Evolutionary conservation across 2,797 vertebrate genomes (phyloP), one percentile per base, ranked within the genome.

Genomic region (Denticeps clupeoides): DNA sequence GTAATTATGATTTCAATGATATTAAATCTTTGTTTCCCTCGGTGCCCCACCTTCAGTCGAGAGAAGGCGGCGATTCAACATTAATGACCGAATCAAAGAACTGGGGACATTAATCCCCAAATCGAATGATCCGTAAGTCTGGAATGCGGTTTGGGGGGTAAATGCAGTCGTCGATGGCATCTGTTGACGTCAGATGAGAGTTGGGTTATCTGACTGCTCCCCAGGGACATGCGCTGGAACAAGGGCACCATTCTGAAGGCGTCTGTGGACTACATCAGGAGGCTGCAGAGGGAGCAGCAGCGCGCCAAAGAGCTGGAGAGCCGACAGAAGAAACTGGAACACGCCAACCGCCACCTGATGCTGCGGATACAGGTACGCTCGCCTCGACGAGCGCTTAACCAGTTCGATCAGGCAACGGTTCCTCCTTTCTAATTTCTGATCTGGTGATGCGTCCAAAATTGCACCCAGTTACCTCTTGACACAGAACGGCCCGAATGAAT

Each of bases 1-100:
- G 15, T 37, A 18, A 18, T 18, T 23, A 16, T 27, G 24, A n/a
- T 19, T 13, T 41, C 7, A 5, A 35, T 2, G 10, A n/a, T n/a
- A n/a, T n/a, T n/a, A n/a, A 13, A 50, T 8, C 5, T 56, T 47
- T 18, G 8, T 7, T 16, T 2, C 6, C 19, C 12, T 24, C 15
- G 16, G 16, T n/a, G n/a, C n/a, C n/a, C n/a, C n/a, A n/a, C n/a
- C n/a, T n/a, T n/a, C 21, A 99, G 95, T 99, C 74, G 95, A 99
- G 78, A 81, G 93, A 69, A 81, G 95, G 75, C 75, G 95, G 62
- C 84, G 93, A 70, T 97, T 99, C 73, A 99, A 99, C 72, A 99
- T 99, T 73, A 99, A 99, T 9, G 94, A 99, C 64, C 89, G 95
- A 53, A 99, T 99, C 77, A 97, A 99, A 74, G 95, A 99, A 62